Evolutionary conservation across 1,140 invertebrate species (phyloP).

Genomic region (Heliconius nattereri): DNA sequence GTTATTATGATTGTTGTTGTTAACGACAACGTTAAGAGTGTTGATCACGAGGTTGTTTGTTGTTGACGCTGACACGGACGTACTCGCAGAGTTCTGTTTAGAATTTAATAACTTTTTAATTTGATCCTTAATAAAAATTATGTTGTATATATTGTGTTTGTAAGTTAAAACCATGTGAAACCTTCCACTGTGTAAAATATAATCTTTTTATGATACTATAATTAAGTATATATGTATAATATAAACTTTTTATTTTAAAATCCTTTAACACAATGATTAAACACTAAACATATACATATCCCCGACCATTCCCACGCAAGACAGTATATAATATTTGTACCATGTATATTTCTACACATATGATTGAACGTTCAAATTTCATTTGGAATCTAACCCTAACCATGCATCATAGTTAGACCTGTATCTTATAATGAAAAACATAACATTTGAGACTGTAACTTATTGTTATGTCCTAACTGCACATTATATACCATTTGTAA

Average conservation of each 20-base stretch:
- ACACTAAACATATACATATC: not conserved
- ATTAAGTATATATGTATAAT: too few species aligned
- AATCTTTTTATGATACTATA: not conserved
- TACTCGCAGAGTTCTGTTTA: constrained; percentile 68
- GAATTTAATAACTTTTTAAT: constrained; percentile 27
- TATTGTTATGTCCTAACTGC: too few species aligned
- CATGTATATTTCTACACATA: too few species aligned
- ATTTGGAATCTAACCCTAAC: too few species aligned
- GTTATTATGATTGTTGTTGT: constrained; percentile 82
- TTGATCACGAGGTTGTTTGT: constrained; percentile 81
- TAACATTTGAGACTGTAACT: too few species aligned
- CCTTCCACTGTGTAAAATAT: constrained; percentile 14
- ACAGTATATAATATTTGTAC: not conserved
- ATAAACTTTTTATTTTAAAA: not conserved
- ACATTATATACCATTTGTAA: too few species aligned
- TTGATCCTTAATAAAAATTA: not conserved
- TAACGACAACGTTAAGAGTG: constrained; percentile 80
- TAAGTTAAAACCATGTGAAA: not conserved
- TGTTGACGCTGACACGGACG: constrained; percentile 77
- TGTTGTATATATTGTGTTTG: constrained; percentile 7
- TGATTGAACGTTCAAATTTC: too few species aligned
- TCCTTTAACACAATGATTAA: not conserved
- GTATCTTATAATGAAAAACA: too few species aligned
- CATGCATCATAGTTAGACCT: too few species aligned
- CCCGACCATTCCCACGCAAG: not conserved